Conservation (phyloP, 2,888 invertebrate species). For the Volucella inflata region DNA sequence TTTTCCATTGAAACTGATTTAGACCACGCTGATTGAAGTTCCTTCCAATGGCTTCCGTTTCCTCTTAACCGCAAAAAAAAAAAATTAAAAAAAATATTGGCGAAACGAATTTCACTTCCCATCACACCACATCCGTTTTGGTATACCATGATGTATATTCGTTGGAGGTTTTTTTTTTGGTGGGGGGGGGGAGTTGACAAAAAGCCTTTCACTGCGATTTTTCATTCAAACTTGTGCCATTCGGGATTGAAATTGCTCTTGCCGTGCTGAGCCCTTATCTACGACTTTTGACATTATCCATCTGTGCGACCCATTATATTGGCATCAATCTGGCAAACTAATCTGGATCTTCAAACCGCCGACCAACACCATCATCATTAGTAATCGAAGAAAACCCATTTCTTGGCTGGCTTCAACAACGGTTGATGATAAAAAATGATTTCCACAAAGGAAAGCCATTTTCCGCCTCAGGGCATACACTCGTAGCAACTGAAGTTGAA, state of each 20-base stretch:
- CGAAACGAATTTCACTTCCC: slow-evolving; percentile 18
- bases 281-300: slow-evolving; percentile 49
- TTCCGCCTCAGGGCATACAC: slow-evolving; percentile 56
- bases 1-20: neutral
- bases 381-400: slow-evolving; percentile 69
- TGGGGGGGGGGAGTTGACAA: neutral
- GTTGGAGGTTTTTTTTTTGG: slow-evolving; percentile 12
- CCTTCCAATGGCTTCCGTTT: slow-evolving; percentile 1
- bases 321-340: slow-evolving; percentile 61
- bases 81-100: too few species aligned
- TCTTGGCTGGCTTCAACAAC: slow-evolving; percentile 62
- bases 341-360: slow-evolving; percentile 22
- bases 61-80: neutral
- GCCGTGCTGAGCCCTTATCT: slow-evolving; percentile 34
- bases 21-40: neutral
- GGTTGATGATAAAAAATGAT: slow-evolving; percentile 67
- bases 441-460: slow-evolving; percentile 69
- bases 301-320: slow-evolving; percentile 47
- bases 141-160: slow-evolving; percentile 38
- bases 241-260: slow-evolving; percentile 40
- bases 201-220: slow-evolving; percentile 19
- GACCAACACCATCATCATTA: slow-evolving; percentile 56
- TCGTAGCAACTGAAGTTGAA: slow-evolving; percentile 36
- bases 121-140: neutral
- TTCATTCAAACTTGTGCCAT: slow-evolving; percentile 37